Base-by-base conservation (phyloP, 2,113 vertebrate genomes). In the Cyrtonyx montezumae region DNA sequence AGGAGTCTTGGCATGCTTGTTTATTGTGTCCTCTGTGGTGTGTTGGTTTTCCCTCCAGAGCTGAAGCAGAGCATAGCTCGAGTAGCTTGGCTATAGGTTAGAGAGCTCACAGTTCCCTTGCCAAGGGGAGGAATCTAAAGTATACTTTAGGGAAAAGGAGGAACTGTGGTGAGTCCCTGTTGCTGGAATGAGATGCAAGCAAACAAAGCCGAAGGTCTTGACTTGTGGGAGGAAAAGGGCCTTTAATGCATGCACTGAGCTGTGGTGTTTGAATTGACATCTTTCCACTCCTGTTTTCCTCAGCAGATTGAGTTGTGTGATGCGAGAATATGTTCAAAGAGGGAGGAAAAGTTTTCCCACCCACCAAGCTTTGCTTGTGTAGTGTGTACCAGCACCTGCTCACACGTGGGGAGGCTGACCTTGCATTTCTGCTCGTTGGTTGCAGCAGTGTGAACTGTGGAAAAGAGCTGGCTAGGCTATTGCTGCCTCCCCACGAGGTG, bases 251-350 rank as follows among this genome's bases (percentile, higher is more conserved):
- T 43, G 37, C 30, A 30, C 11, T 66, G 63, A 45, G 8, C 25
- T 63, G 12, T 43, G 63, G 7, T 43, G 42, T 30, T 40, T 18
- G 40, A 65, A 65, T 5, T 16, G 34, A 30, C 7, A 10, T 30
- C 7, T 20, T 17, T 42, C 63, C 28, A 14, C 16, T 18, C 8
- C 40, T 45, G 37, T 37, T 37, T 37, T 37, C 37, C 37, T 37
- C 45, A 32, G 62, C 0, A 0, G 7, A 3, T 37, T 2, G 21
- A 1, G 1, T 34, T 0, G 2, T 11, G 34, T 40, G 25, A 34
- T 22, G 46, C 23, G 34, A 55, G 37, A 53, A 48, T 48, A 20
- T 40, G 34, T 26, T 68, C 28, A 40, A 68, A 68, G 49, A 34
- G 43, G 56, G 48, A 25, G 23, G 53, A 34, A 42, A 42, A 53